Conservation (phyloP, 2,113 vertebrate genomes). For the Halcyon malimbica region DNA sequence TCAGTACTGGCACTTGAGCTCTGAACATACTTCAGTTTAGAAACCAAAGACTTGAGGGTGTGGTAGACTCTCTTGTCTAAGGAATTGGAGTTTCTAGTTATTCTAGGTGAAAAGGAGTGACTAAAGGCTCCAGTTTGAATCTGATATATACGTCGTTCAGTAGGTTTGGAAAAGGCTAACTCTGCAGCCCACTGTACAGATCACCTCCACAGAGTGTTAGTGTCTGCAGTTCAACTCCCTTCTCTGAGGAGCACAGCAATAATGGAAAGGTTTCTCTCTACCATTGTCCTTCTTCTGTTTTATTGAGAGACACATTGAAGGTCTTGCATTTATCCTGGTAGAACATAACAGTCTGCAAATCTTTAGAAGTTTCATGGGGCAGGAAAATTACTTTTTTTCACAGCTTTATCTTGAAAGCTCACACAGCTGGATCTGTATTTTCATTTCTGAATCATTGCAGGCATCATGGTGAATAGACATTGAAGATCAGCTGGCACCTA, state of each 20-base stretch:
- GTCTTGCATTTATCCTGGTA: background rate
- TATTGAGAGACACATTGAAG: background rate
- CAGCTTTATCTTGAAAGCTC: background rate
- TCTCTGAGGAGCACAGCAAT: background rate
- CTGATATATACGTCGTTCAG: background rate
- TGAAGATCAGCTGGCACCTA: rapidly evolving
- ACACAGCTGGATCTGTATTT: background rate
- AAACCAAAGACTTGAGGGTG: background rate
- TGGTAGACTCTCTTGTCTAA: background rate
- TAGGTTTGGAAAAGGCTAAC: background rate
- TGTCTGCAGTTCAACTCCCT: background rate
- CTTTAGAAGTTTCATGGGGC: background rate
- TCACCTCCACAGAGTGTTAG: background rate
- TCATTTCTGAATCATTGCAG: background rate
- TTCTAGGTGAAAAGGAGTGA: background rate
- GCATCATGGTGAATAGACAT: too few relatives aligned
- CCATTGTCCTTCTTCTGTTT: background rate
- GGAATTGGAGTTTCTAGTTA: background rate
- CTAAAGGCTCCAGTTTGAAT: background rate
- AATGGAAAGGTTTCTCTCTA: background rate
- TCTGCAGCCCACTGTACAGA: background rate
- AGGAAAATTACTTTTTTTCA: background rate
- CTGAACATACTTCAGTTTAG: background rate
- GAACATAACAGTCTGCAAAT: background rate
- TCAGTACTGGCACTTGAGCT: background rate